Evolutionary conservation across 2,113 vertebrate genomes (phyloP).

Genomic region (Bufo gargarizans): DNA sequence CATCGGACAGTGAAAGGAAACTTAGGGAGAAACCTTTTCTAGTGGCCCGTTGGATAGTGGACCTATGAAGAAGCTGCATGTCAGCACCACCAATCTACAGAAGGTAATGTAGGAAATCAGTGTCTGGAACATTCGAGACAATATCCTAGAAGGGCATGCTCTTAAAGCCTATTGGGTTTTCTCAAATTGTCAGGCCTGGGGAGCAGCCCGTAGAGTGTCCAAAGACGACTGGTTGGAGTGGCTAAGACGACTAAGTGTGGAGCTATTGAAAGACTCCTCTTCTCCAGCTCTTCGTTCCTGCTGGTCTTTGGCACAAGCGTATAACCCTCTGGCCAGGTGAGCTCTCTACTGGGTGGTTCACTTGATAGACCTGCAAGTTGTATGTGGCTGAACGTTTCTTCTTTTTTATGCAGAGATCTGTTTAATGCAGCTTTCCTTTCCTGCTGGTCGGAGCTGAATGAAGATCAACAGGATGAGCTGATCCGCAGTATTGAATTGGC

Average conservation of each 20-base stretch:
- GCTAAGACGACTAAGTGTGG: constrained; percentile 91
- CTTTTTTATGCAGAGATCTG: constrained; percentile 79
- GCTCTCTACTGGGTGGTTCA: too few species aligned
- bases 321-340: constrained; percentile 96
- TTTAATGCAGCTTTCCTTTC: constrained; percentile 98
- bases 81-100: constrained; percentile 97
- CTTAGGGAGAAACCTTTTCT: constrained; percentile 84
- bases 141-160: not conserved
- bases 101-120: constrained; percentile 76
- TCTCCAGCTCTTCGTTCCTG: constrained; percentile 94
- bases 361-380: not conserved
- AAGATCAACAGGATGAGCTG: constrained; percentile 97
- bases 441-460: constrained; percentile 97
- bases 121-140: not conserved
- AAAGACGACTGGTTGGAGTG: constrained; percentile 99
- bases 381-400: not conserved
- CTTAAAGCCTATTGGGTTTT: not conserved
- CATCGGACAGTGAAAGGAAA: constrained; percentile 85
- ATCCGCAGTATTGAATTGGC: constrained; percentile 96
- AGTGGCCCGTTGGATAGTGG: constrained; percentile 91
- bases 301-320: constrained; percentile 97
- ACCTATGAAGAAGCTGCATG: constrained; percentile 97
- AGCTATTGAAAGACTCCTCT: constrained; percentile 95
- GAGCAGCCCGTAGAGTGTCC: constrained; percentile 95
- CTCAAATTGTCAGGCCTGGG: constrained; percentile 85